Evolutionary conservation across 1,140 invertebrate genomes (phyloP).

Genomic region (Cephus cinctus): DNA sequence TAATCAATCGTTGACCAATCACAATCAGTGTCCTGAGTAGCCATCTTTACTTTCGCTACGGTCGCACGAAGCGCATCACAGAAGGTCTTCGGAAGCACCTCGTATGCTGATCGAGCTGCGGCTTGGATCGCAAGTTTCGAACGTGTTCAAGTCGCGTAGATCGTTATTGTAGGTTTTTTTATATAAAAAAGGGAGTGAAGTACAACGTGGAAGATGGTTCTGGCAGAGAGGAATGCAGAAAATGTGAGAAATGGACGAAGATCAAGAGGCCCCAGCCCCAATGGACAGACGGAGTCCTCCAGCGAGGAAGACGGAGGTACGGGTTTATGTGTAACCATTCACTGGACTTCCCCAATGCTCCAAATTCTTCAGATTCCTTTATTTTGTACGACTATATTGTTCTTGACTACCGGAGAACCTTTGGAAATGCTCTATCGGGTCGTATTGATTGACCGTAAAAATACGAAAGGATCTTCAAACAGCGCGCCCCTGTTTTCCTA

Average conservation of each 20-base stretch:
- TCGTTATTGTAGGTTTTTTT: constrained; percentile 10
- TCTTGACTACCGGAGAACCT: background rate
- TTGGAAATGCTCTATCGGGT: background rate
- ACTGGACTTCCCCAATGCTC: background rate
- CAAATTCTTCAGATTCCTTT: constrained; percentile 4
- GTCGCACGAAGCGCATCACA: constrained; percentile 33
- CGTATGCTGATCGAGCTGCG: constrained; percentile 32
- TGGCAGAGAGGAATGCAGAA: constrained; percentile 81
- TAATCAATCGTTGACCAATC: constrained; percentile 33
- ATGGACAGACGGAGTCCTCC: constrained; percentile 78
- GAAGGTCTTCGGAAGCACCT: constrained; percentile 9
- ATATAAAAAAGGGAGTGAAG: constrained; percentile 8
- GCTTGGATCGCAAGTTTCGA: constrained; percentile 25
- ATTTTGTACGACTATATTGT: background rate
- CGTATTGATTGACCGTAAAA: background rate
- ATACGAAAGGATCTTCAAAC: constrained; percentile 25
- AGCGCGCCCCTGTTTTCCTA: constrained; percentile 27
- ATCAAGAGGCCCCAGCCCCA: constrained; percentile 85
- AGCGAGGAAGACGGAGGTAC: constrained; percentile 81
- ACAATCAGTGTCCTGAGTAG: constrained; percentile 17
- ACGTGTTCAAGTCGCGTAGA: constrained; percentile 13
- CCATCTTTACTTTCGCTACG: constrained; percentile 50
- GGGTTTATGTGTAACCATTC: constrained; percentile 17
- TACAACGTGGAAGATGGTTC: constrained; percentile 67
- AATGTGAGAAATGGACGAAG: constrained; percentile 79